Base-by-base conservation (phyloP, 2,888 invertebrate genomes). In the Thereva nobilitata region DNA sequence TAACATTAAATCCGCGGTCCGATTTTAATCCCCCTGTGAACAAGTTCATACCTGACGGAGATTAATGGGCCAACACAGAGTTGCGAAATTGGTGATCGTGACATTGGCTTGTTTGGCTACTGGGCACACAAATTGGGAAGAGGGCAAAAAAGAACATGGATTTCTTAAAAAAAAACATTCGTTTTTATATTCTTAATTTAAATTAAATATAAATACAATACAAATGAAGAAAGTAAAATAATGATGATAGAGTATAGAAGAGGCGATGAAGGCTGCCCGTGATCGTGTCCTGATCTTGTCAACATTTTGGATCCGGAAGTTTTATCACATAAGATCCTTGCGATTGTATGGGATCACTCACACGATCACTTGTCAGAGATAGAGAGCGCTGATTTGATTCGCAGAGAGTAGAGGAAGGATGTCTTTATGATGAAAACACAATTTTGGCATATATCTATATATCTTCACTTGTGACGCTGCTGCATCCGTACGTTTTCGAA, bases 171-270 rank as follows among this genome's bases (percentile, higher is more conserved):
- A 23, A 23, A 53, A 53, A 53, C 10, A 52, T 37, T 44, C 61
- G 10, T 53, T 53, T 63, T 64, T 53, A 23, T 23, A 53, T 64
- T 42, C 64, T 64, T 64, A 64, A 64, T 52, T 53, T 53, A 64
- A 64, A 53, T 64, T 64, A 52, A 64, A 64, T 64, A 64, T 64
- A 64, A 64, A 64, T 64, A 64, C 44, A 64, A 53, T 10, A 41
- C 34, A 53, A 64, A 41, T 23, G 50, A 52, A 52, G 42, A 9
- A 53, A 23, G 37, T 34, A 53, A 47, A 64, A 64, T 64, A 41
- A 53, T 23, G 9, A 52, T 9, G 9, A 52, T 5, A 63, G 44
- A 37, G n/a, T 53, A 50, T 44, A 50, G 53, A 35, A 10, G 34
- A 8, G 37, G 61, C 37, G 37, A 37, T 23, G 23, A 23, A 23